Conservation (phyloP, 2,888 invertebrate genomes). For the Acrobasis suavella region DNA sequence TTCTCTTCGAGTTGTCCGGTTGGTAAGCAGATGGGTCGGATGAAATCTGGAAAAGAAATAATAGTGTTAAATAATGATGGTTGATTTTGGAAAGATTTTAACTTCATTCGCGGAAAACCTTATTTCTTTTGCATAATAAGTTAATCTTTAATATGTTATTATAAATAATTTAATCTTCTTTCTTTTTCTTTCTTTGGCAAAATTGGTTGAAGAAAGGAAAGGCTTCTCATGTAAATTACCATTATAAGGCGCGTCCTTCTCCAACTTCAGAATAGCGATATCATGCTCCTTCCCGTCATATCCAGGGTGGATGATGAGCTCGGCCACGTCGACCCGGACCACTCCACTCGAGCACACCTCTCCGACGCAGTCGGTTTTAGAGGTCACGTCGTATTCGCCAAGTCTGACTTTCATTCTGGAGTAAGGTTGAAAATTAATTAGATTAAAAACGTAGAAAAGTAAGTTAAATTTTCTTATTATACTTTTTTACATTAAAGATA, state of each 20-base stretch:
- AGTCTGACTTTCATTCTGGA: constrained; percentile 49
- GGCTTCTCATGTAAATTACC: constrained; percentile 42
- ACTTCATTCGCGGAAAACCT: no score
- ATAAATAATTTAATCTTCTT: no score
- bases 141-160: no score
- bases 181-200: no score
- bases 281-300: constrained; percentile 44
- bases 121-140: no score
- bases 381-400: constrained; percentile 54
- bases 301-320: constrained; percentile 39
- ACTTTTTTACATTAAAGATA: neutral
- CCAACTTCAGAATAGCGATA: constrained; percentile 49
- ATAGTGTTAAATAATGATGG: neutral
- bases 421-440: constrained; percentile 15
- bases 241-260: constrained; percentile 45
- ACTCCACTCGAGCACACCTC: constrained; percentile 41
- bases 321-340: constrained; percentile 24
- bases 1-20: constrained; percentile 31
- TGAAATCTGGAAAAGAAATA: constrained; percentile 45
- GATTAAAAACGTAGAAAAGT: no score
- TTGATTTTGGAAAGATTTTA: neutral
- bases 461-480: neutral
- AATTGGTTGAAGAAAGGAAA: no score
- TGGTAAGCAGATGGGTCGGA: constrained; percentile 52
- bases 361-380: constrained; percentile 45